phyloP scores from a whole-genome alignment of 2,888 invertebrate genomes.

The Eupithecia inturbata region DNA sequence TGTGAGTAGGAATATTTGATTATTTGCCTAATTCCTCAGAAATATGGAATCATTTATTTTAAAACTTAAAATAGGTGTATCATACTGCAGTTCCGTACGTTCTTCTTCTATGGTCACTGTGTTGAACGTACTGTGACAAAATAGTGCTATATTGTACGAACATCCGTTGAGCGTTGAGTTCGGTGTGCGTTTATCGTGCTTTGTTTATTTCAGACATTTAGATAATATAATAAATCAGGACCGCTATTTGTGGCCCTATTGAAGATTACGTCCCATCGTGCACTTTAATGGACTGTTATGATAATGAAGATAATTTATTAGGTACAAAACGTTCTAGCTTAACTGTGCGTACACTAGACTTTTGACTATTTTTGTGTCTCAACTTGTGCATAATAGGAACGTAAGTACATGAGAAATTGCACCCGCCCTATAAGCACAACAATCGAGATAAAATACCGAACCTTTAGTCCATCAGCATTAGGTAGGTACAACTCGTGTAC shows the following conservation, averaged over 20 bases:
- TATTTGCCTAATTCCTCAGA: too few relatives aligned
- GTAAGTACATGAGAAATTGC: background rate
- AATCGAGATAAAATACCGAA: background rate
- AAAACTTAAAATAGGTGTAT: background rate
- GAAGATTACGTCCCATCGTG: background rate
- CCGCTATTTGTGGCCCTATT: background rate
- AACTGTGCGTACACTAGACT: background rate
- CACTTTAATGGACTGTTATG: background rate
- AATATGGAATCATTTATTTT: too few relatives aligned
- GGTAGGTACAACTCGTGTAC: background rate
- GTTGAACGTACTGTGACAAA: slow-evolving; percentile 26
- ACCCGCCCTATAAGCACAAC: background rate
- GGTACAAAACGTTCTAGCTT: background rate
- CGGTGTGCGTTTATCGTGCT: slow-evolving; percentile 38
- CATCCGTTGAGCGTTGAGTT: slow-evolving; percentile 35
- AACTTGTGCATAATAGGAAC: too few relatives aligned
- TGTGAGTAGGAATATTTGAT: too few relatives aligned
- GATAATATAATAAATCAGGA: background rate
- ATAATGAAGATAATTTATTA: background rate
- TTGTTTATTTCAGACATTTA: slow-evolving; percentile 37
- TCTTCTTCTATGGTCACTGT: background rate
- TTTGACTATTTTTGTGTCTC: background rate
- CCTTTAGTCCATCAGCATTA: background rate
- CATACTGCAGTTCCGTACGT: background rate
- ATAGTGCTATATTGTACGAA: slow-evolving; percentile 37